Percentiles rank a stretch among this genome's conserved stretches.
Evolutionary conservation across 2,113 vertebrate species (phyloP).

Genomic region (Lagopus leucura): DNA sequence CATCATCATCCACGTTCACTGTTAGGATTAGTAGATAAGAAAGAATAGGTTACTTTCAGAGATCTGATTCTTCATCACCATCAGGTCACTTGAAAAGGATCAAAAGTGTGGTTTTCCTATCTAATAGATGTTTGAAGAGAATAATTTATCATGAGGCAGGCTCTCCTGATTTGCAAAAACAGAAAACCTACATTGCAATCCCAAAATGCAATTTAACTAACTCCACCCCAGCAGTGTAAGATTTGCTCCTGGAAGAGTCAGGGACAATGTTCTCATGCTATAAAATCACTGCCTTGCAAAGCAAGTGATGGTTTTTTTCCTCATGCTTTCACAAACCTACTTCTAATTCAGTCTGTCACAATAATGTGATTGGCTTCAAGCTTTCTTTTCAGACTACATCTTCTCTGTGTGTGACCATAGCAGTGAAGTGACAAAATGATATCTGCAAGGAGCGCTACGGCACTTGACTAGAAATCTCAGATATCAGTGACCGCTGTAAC

Average conservation of each 20-base stretch:
- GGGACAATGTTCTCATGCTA: background rate
- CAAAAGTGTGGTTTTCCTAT: background rate
- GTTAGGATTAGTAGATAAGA: background rate
- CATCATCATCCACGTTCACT: background rate
- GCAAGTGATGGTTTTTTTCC: background rate
- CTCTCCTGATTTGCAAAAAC: constrained; percentile 9
- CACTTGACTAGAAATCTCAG: background rate
- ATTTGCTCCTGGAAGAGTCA: background rate
- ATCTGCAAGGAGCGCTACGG: background rate
- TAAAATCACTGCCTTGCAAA: constrained; percentile 26
- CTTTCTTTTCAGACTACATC: background rate
- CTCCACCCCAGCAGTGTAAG: background rate
- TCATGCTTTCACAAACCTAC: background rate
- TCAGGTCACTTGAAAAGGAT: background rate
- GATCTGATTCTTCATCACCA: background rate
- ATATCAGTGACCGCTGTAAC: background rate
- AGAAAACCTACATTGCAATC: constrained; percentile 31
- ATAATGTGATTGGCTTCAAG: background rate
- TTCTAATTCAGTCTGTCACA: background rate
- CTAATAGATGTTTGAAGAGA: background rate
- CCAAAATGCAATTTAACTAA: constrained; percentile 25
- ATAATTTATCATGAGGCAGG: background rate
- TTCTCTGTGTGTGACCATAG: background rate
- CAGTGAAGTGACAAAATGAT: background rate
- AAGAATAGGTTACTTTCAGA: background rate